These are phyloP conservation scores for Chromis chromis DNA, from an alignment of 2,797 vertebrate species.

Conservation along the genomic window DNA sequence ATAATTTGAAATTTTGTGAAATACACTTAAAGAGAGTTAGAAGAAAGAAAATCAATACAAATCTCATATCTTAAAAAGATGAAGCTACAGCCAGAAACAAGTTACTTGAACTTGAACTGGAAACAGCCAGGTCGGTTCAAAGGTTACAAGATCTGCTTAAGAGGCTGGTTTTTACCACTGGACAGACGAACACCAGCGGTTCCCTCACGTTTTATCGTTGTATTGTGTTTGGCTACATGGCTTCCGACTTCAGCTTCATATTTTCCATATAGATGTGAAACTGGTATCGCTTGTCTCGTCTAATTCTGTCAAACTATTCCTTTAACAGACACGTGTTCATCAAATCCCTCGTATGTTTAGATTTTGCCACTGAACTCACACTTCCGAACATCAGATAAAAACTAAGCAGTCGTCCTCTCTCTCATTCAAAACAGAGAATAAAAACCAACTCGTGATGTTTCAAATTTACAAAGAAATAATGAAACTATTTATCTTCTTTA, in stretches of 20 bases:
- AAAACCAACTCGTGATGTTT: background rate
- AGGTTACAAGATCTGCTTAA: background rate
- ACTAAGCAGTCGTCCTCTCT: conserved; percentile 13
- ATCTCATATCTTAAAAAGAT: too few species aligned
- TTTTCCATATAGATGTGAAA: background rate
- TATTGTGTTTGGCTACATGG: too few species aligned
- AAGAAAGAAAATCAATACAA: too few species aligned
- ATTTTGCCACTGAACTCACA: background rate
- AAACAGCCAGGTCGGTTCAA: background rate
- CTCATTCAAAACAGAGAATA: background rate
- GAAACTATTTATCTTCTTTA: background rate
- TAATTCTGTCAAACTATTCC: conserved; percentile 2
- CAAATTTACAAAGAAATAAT: background rate
- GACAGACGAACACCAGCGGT: background rate
- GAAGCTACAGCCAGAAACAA: too few species aligned
- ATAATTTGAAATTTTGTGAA: too few species aligned
- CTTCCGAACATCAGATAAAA: conserved; percentile 21
- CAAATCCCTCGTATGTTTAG: conserved; percentile 5
- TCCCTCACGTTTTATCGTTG: background rate
- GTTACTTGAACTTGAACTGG: too few species aligned
- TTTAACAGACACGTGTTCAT: conserved; percentile 6
- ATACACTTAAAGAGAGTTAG: background rate
- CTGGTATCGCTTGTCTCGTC: background rate
- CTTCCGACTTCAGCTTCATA: background rate
- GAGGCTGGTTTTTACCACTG: too few species aligned